phyloP scores from a whole-genome alignment of 2,888 invertebrate genomes.

The Sesia apiformis region DNA sequence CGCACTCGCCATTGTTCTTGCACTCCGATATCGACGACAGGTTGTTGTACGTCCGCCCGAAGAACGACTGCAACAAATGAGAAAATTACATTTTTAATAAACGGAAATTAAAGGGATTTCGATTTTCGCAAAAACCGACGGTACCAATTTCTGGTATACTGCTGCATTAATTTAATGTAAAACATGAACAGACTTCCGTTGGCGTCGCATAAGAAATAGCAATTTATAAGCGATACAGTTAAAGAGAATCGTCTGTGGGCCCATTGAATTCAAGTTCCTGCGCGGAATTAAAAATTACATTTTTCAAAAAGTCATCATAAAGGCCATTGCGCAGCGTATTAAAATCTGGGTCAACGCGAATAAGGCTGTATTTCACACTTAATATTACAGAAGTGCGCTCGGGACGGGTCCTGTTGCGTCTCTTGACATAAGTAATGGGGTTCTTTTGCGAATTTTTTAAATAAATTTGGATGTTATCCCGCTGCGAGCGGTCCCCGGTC shows the following conservation, averaged over 20 bases:
- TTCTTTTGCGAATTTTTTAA: slow-evolving; percentile 54
- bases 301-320: slow-evolving; percentile 74
- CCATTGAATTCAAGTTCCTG: slow-evolving; percentile 49
- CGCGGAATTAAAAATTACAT: slow-evolving; percentile 66
- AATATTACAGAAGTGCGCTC: slow-evolving; percentile 51
- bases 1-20: slow-evolving; percentile 93
- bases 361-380: slow-evolving; percentile 68
- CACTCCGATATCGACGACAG: slow-evolving; percentile 91
- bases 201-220: slow-evolving; percentile 59
- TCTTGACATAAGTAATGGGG: slow-evolving; percentile 63
- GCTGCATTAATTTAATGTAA: slow-evolving; percentile 61
- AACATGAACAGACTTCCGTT: slow-evolving; percentile 62
- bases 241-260: slow-evolving; percentile 47
- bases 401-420: slow-evolving; percentile 43
- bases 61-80: slow-evolving; percentile 88
- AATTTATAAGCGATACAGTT: slow-evolving; percentile 69
- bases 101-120: slow-evolving; percentile 22
- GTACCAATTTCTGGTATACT: slow-evolving; percentile 42
- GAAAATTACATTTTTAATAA: slow-evolving; percentile 40
- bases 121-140: slow-evolving; percentile 37
- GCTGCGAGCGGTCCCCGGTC: slow-evolving; percentile 52
- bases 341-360: slow-evolving; percentile 64
- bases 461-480: slow-evolving; percentile 67
- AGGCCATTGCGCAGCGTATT: slow-evolving; percentile 51
- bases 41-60: slow-evolving; percentile 94